Evolutionary conservation across 64 coral and sea anemone genomes (phyloP).

Genomic region (Actinia tenebrosa): DNA sequence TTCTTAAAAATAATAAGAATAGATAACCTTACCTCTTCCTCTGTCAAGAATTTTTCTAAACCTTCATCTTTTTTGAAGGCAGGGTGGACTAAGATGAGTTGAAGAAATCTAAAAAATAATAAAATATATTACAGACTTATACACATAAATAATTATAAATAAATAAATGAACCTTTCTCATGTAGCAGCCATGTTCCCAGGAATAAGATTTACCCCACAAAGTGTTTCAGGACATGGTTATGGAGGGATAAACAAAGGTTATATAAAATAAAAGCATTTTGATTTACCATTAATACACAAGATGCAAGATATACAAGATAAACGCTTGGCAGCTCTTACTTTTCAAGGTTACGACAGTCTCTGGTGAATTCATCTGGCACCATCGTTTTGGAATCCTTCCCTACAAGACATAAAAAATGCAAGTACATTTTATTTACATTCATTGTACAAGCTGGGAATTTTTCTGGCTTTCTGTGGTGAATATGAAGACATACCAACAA

Average conservation of each 20-base stretch:
- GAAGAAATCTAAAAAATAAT: conserved; percentile 63
- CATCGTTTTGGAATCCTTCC: conserved; percentile 91
- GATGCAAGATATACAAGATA: no score
- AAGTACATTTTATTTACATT: neutral
- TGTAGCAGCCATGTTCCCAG: no score
- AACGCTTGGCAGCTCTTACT: conserved; percentile 30
- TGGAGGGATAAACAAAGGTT: no score
- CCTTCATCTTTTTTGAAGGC: conserved; percentile 83
- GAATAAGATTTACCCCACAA: no score
- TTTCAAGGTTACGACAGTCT: conserved; percentile 90
- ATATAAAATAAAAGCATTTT: no score
- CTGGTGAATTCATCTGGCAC: conserved; percentile 88
- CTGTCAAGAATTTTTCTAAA: conserved; percentile 85
- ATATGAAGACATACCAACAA: no score
- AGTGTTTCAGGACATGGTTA: no score
- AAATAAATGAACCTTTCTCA: neutral
- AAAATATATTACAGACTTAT: neutral
- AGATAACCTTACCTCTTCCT: conserved; percentile 62
- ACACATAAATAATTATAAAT: neutral
- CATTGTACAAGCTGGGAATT: no score
- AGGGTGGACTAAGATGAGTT: conserved; percentile 82
- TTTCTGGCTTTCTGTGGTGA: no score
- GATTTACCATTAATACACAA: no score
- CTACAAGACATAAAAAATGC: conserved; percentile 15
- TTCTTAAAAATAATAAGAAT: no score